Conservation (phyloP, 2,888 invertebrate species). For the Pteria penguin region DNA sequence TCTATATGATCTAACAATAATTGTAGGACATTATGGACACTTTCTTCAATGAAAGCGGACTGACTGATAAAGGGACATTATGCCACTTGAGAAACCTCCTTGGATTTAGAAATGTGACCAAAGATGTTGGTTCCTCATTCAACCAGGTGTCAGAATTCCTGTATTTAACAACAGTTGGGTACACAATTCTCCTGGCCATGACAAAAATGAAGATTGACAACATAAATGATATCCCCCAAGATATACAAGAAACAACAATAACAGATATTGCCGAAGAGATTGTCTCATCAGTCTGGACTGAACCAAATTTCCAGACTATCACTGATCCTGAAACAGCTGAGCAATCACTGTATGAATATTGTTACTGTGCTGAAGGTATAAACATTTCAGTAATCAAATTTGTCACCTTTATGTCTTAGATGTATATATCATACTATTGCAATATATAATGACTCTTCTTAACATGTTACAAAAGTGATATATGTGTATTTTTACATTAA, state of each 20-base stretch:
- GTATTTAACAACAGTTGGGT: slow-evolving; percentile 32
- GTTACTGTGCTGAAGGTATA: slow-evolving; percentile 38
- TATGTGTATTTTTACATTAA: no score
- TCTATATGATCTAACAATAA: background rate
- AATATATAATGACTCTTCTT: no score
- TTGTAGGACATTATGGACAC: slow-evolving; percentile 45
- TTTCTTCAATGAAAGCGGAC: slow-evolving; percentile 37
- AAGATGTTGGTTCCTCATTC: slow-evolving; percentile 41
- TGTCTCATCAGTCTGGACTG: slow-evolving; percentile 26
- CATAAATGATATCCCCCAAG: background rate
- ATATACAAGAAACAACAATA: background rate
- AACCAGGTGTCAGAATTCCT: slow-evolving; percentile 40
- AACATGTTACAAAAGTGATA: no score
- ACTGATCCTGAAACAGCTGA: background rate
- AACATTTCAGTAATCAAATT: no score
- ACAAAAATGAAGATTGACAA: slow-evolving; percentile 13
- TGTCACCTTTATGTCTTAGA: no score
- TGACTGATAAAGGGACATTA: slow-evolving; percentile 47
- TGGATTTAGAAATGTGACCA: slow-evolving; percentile 33
- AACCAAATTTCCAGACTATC: background rate
- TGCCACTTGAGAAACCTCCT: slow-evolving; percentile 41
- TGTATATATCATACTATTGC: no score
- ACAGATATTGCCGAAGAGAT: slow-evolving; percentile 16
- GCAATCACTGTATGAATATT: slow-evolving; percentile 12
- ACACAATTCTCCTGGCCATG: slow-evolving; percentile 31